phyloP scores from a whole-genome alignment of 2,888 invertebrate species.

The Scaeva pyrastri region DNA sequence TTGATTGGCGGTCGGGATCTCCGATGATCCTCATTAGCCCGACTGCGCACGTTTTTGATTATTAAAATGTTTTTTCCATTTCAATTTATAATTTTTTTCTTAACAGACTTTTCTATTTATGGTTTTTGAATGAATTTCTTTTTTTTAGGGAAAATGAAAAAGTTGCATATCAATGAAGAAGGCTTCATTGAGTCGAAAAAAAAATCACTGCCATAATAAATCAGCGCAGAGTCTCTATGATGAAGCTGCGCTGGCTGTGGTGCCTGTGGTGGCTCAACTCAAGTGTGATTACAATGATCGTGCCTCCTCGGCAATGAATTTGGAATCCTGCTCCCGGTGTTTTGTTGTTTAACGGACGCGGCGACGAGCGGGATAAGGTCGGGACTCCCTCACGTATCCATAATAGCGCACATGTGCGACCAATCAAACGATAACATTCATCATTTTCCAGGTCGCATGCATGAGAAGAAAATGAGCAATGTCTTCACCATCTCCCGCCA shows the following conservation, averaged over 20 bases:
- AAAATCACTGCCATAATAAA: conserved; percentile 68
- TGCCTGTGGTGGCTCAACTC: too few relatives aligned
- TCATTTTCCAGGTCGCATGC: conserved; percentile 59
- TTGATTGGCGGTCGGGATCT: conserved; percentile 75
- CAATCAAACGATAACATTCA: conserved; percentile 75
- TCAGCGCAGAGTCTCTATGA: conserved; percentile 62
- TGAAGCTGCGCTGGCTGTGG: background rate
- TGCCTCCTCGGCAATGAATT: conserved; percentile 30
- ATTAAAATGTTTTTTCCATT: conserved; percentile 56
- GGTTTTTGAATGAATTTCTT: conserved; percentile 32
- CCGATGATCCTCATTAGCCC: conserved; percentile 74
- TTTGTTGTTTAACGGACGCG: background rate
- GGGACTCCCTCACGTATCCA: conserved; percentile 54
- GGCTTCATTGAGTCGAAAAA: conserved; percentile 62
- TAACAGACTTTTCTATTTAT: conserved; percentile 63
- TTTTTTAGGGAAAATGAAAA: conserved; percentile 24
- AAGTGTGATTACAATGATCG: conserved; percentile 43
- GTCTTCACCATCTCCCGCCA: conserved; percentile 19
- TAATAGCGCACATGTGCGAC: conserved; percentile 75
- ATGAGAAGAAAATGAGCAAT: conserved; percentile 60
- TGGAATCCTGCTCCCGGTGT: conserved; percentile 27
- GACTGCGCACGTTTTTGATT: conserved; percentile 72
- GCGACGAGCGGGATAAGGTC: background rate
- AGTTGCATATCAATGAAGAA: conserved; percentile 72
- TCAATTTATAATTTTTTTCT: conserved; percentile 13